Percentiles rank a stretch among this genome's conserved stretches.
phyloP scores from a whole-genome alignment of 1,140 invertebrate genomes.

The Drosophila leontia region DNA sequence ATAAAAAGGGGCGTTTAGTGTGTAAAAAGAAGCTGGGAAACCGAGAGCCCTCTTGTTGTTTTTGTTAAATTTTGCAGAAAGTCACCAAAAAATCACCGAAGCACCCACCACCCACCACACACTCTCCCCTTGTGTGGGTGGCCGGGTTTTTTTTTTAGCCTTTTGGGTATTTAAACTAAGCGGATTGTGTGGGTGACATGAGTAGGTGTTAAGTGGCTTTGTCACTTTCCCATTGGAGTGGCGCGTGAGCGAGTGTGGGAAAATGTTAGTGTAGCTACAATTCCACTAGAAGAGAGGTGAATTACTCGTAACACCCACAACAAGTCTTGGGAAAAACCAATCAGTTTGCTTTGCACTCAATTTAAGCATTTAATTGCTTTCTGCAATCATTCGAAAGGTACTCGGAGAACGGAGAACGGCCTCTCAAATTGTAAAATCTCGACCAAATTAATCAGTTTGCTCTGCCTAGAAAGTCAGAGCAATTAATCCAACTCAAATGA shows the following conservation, averaged over 20 bases:
- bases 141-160: slow-evolving; percentile 72
- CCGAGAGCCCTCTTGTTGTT: slow-evolving; percentile 66
- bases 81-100: slow-evolving; percentile 55
- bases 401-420: slow-evolving; percentile 5
- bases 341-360: slow-evolving; percentile 61
- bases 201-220: slow-evolving; percentile 83
- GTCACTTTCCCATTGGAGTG: slow-evolving; percentile 63
- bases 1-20: slow-evolving; percentile 76
- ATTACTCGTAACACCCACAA: not conserved
- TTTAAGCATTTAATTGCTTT: slow-evolving; percentile 75
- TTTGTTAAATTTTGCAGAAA: slow-evolving; percentile 84
- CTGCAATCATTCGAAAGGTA: slow-evolving; percentile 45
- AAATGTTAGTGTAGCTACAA: slow-evolving; percentile 37
- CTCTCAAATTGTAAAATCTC: slow-evolving; percentile 56
- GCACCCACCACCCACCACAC: not conserved
- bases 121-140: slow-evolving; percentile 30
- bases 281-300: not conserved
- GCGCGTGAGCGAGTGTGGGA: slow-evolving; percentile 55
- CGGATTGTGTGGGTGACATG: slow-evolving; percentile 82
- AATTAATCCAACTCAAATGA: slow-evolving; percentile 81
- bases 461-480: slow-evolving; percentile 36
- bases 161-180: slow-evolving; percentile 84
- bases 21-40: slow-evolving; percentile 50
- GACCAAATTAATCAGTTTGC: slow-evolving; percentile 69
- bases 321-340: slow-evolving; percentile 24